These are phyloP conservation scores for Gari tellinella DNA, from an alignment of 2,888 invertebrate species.

Conservation along the genomic window DNA sequence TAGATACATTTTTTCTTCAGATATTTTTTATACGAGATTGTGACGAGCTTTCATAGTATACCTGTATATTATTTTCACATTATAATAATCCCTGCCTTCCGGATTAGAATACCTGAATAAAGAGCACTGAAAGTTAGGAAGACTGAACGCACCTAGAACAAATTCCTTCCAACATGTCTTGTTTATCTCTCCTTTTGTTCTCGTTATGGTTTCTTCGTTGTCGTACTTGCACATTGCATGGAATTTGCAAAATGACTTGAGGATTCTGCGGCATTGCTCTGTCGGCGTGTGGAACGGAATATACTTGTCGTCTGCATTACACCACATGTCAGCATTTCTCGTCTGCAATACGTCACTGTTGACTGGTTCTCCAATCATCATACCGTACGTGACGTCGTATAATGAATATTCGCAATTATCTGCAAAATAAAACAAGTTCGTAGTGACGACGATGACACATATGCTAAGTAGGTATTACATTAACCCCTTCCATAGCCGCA, in stretches of 20 bases:
- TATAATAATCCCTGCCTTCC: too few species aligned
- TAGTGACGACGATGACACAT: too few species aligned
- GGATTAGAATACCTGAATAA: too few species aligned
- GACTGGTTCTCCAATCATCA: slow-evolving; percentile 65
- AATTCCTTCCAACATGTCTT: slow-evolving; percentile 75
- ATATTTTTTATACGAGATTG: too few species aligned
- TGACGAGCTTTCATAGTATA: too few species aligned
- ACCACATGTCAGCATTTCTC: slow-evolving; percentile 66
- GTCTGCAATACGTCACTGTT: slow-evolving; percentile 58
- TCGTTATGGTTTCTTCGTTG: slow-evolving; percentile 37
- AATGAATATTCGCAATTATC: slow-evolving; percentile 71
- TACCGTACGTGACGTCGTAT: slow-evolving; percentile 67
- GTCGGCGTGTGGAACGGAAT: slow-evolving; percentile 63
- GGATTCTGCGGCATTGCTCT: slow-evolving; percentile 55
- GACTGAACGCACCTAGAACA: slow-evolving; percentile 61
- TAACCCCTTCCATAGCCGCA: too few species aligned
- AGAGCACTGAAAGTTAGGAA: too few species aligned
- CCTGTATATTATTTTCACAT: too few species aligned
- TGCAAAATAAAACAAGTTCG: slow-evolving; percentile 18
- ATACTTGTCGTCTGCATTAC: slow-evolving; percentile 57
- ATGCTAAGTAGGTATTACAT: too few species aligned
- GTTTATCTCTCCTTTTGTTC: slow-evolving; percentile 64
- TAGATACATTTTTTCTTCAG: too few species aligned
- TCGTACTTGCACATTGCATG: slow-evolving; percentile 62
- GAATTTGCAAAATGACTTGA: slow-evolving; percentile 65